phyloP scores from a whole-genome alignment of 2,797 vertebrate genomes.

The Myotis planiceps region DNA sequence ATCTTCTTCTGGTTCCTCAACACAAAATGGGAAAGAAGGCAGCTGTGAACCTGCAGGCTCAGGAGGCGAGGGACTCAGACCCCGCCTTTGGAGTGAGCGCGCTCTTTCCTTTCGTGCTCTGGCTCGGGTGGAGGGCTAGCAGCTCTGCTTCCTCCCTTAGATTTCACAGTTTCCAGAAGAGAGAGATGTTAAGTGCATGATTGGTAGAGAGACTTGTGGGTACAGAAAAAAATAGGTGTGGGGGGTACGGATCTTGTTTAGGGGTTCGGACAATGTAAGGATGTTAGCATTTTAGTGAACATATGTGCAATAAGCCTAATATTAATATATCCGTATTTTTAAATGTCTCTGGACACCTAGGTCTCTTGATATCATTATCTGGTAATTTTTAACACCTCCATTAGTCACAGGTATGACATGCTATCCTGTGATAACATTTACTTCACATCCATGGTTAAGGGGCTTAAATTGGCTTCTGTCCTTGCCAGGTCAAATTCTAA shows the following conservation, averaged over 20 bases:
- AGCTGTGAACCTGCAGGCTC: neutral
- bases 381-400: neutral
- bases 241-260: neutral
- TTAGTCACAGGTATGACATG: neutral
- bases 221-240: neutral
- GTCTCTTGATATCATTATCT: neutral
- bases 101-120: neutral
- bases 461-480: neutral
- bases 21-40: neutral
- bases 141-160: neutral
- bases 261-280: neutral
- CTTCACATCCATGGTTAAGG: neutral
- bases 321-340: neutral
- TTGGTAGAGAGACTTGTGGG: neutral
- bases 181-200: neutral
- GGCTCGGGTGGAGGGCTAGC: neutral
- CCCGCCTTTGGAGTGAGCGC: neutral
- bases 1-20: neutral
- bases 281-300: neutral
- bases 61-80: neutral
- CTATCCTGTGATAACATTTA: neutral
- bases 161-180: neutral
- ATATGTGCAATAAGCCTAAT: neutral
- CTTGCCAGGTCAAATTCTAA: neutral
- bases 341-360: neutral